Base-by-base conservation (phyloP, 2,888 invertebrate genomes). In the Diarsia brunnea region DNA sequence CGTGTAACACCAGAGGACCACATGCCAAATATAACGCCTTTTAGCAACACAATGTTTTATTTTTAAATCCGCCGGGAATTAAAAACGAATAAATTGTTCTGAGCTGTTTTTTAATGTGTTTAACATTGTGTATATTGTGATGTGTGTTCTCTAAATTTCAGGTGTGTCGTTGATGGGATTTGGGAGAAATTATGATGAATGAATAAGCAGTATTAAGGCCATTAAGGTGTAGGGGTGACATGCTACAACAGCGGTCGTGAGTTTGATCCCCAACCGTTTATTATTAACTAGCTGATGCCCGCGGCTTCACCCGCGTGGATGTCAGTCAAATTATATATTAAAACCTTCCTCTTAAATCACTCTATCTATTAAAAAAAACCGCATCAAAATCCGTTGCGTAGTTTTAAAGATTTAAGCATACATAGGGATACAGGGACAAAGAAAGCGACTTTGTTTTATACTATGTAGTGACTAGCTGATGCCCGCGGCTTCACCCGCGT, bases 61-160 rank as follows among this genome's bases (percentile, higher is more conserved):
- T 79, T 78, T 19, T 24, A 45, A 47, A 43, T 21, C 68, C 38
- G 7, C 19, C 24, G 12, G 24, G 60, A 38, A 64, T 84, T 82
- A 68, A 77, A 82, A 68, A 77, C 27, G 53, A 61, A 77, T 82
- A 70, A 77, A 77, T 73, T 21, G 68, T 68, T 64, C 14, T 8
- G 12, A 31, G 43, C 53, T 43, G 43, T 27, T 55, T 27, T 72
- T 71, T 55, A 51, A 70, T 53, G 65, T 58, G 43, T 71, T 82
- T 43, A 24, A 58, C 67, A 38, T 55, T n/a, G 7, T 24, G 53
- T 58, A 24, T 53, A 65, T 19, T 61, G 31, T 65, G 51, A 49
- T 53, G 24, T 43, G 27, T 49, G 38, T 21, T 61, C 8, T 64
- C 19, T 73, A 21, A 64, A 64, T 73, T 73, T 58, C 64, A 64